phyloP scores from a whole-genome alignment of 2,888 invertebrate genomes.

The Limnephilus auricula region DNA sequence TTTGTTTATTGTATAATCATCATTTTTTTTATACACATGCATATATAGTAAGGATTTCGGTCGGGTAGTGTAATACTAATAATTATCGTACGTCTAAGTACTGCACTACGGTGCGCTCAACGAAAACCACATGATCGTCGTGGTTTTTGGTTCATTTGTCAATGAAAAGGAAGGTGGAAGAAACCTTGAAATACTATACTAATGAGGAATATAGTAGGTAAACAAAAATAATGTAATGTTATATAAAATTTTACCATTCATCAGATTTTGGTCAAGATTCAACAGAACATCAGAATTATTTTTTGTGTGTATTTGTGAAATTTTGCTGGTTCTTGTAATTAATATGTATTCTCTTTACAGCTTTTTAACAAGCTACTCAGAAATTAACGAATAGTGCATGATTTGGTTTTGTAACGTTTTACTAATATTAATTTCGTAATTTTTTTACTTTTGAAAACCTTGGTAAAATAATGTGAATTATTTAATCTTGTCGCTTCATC shows the following conservation, averaged over 20 bases:
- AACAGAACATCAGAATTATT: not conserved
- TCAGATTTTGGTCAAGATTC: not conserved
- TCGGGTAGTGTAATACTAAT: not conserved
- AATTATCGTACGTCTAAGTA: not conserved
- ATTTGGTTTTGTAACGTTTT: not conserved
- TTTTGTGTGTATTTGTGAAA: not conserved
- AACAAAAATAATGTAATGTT: not conserved
- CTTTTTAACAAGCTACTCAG: not conserved
- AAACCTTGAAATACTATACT: not conserved
- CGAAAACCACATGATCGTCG: too few relatives aligned
- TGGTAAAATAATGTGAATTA: not conserved
- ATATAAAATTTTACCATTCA: not conserved
- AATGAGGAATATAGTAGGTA: not conserved
- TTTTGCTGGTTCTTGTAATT: not conserved
- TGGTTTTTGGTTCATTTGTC: not conserved
- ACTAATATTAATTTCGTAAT: not conserved
- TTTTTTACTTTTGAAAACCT: not conserved
- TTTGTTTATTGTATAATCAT: too few relatives aligned
- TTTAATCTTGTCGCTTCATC: constrained; percentile 29
- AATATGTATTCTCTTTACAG: not conserved
- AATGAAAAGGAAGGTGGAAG: not conserved
- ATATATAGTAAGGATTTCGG: not conserved
- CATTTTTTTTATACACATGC: too few relatives aligned
- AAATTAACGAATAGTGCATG: not conserved
- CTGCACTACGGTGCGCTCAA: not conserved